Base-by-base conservation (phyloP, 2,888 invertebrate genomes). In the Luperina testacea region DNA sequence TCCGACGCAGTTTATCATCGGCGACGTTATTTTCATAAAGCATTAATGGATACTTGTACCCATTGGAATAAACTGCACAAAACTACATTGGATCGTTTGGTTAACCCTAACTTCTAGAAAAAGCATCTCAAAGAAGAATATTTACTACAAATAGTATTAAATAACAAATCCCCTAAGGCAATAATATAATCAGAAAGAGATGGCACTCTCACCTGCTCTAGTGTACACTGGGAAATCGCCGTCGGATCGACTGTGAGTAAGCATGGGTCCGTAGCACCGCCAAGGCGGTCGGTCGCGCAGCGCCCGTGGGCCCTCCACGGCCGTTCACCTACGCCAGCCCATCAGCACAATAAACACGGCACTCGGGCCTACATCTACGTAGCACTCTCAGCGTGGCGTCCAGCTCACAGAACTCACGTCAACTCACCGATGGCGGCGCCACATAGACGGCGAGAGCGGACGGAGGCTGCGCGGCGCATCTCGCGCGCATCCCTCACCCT, bases 191-290 rank as follows among this genome's bases (percentile, higher is more conserved):
- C 67, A 83, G 76, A 85, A 88, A 81, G 84, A 87, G 87, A 86
- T 79, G 82, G 80, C 84, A 85, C 79, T 91, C 96, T 96, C 97
- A 98, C 98, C 98, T 79, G 79, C 77, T 98, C 97, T 97, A 90
- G 97, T 97, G 95, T 98, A 98, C 95, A 98, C 97, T 92, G 98
- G 98, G 96, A 98, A 98, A 96, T 98, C 98, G 92, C 98, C 98
- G 94, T 98, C 98, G 95, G 98, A 98, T 96, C 98, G 98, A 94
- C 98, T 98, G 97, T 98, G 98, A 88, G 98, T 98, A 94, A 98
- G 97, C 98, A 98, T 98, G 94, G 98, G 97, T 95, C 97, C 97
- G 95, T 97, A 97, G 94, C 97, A 97, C 94, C 97, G 97, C 93
- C 97, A 97, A 93, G 97, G 95, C 95, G 96, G 95, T 90, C 94